Conservation (phyloP, 2,888 invertebrate species). For the Acronicta leporina region DNA sequence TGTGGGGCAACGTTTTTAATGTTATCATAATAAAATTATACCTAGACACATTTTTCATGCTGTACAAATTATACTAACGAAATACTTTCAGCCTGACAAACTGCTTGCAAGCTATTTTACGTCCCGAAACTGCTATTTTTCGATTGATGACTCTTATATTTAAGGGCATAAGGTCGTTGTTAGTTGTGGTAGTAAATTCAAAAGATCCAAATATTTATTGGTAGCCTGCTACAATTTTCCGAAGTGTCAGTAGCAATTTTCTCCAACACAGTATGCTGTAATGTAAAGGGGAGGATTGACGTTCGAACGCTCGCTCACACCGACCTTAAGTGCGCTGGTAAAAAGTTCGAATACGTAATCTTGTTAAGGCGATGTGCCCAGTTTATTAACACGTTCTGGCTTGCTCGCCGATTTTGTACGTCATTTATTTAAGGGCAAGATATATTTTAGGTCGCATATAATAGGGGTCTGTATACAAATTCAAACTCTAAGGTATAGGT, state of each 20-base stretch:
- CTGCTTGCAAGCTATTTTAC: conserved; percentile 42
- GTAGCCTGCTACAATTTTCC: conserved; percentile 59
- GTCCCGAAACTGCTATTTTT: conserved; percentile 29
- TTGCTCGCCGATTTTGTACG: conserved; percentile 22
- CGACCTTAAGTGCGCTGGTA: conserved; percentile 32
- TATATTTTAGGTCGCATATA: too few relatives aligned
- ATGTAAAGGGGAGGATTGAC: conserved; percentile 56
- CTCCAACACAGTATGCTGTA: conserved; percentile 49
- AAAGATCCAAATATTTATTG: conserved; percentile 44
- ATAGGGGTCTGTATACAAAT: too few relatives aligned
- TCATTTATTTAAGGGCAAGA: neutral
- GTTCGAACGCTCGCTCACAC: conserved; percentile 41
- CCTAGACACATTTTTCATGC: conserved; percentile 43
- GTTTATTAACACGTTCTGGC: conserved; percentile 37
- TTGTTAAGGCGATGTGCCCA: conserved; percentile 16
- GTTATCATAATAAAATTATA: conserved; percentile 35
- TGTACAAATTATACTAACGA: conserved; percentile 50
- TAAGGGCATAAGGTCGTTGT: conserved; percentile 8
- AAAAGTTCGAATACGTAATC: conserved; percentile 49
- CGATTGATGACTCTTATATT: conserved; percentile 7
- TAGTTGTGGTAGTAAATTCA: neutral
- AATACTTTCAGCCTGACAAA: conserved; percentile 52
- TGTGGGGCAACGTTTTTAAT: too few relatives aligned
- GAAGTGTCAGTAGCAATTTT: conserved; percentile 63
- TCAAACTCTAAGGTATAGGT: too few relatives aligned